Evolutionary conservation across 2,797 vertebrate genomes (phyloP).

Genomic region (Hybognathus amarus): DNA sequence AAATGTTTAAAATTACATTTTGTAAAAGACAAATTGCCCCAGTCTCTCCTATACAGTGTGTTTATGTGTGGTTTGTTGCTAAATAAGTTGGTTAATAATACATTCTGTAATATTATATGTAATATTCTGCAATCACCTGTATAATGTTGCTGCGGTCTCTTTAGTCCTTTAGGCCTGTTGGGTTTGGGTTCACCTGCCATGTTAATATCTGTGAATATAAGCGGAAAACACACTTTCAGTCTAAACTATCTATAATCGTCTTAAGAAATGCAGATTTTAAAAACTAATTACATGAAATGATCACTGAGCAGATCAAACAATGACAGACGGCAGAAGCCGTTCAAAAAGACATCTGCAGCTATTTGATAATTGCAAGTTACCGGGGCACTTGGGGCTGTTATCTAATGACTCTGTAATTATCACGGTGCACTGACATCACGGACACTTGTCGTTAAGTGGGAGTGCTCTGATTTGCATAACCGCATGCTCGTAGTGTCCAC

Average conservation of each 20-base stretch:
- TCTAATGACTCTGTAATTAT: conserved; percentile 13
- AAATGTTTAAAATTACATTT: not conserved
- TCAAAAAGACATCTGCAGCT: conserved; percentile 26
- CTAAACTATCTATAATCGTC: not conserved
- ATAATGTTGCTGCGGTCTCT: conserved; percentile 87
- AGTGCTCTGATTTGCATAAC: not conserved
- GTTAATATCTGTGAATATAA: conserved; percentile 85
- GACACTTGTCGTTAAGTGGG: conserved; percentile 7
- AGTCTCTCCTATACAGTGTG: not conserved
- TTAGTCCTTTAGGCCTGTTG: conserved; percentile 88
- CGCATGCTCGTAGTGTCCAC: conserved; percentile 5
- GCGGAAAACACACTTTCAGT: conserved; percentile 16
- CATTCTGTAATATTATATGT: not conserved
- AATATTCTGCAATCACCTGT: conserved; percentile 78
- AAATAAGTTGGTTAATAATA: not conserved
- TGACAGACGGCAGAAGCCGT: conserved; percentile 21
- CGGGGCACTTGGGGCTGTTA: conserved; percentile 14
- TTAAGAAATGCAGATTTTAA: not conserved
- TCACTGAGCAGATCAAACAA: not conserved
- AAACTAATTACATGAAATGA: not conserved
- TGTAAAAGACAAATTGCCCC: not conserved
- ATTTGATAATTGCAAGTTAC: conserved; percentile 6
- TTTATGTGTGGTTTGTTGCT: not conserved
- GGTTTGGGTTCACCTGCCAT: conserved; percentile 96
- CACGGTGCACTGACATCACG: not conserved